Evolutionary conservation across 2,888 invertebrate genomes (phyloP).

Genomic region (Rosalia funebris): DNA sequence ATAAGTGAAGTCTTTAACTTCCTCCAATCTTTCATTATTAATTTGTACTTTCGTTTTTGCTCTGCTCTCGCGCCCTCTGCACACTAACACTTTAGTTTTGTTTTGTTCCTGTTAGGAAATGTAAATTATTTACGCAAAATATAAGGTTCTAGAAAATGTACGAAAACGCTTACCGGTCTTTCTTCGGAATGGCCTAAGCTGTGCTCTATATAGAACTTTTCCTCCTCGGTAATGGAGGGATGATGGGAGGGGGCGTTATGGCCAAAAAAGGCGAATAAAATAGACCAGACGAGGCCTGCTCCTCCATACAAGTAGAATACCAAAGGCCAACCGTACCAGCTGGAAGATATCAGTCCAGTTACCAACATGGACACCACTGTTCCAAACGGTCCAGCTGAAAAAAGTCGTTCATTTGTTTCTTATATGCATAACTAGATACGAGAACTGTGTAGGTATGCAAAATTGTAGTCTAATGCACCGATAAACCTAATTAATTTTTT

Average conservation of each 20-base stretch:
- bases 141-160: not conserved
- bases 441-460: too few species aligned
- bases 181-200: slow-evolving; percentile 65
- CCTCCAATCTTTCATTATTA: too few species aligned
- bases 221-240: slow-evolving; percentile 71
- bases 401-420: too few species aligned
- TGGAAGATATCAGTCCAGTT: slow-evolving; percentile 77
- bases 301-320: slow-evolving; percentile 81
- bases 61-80: too few species aligned
- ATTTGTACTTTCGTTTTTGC: too few species aligned
- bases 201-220: slow-evolving; percentile 73
- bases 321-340: slow-evolving; percentile 79
- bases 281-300: slow-evolving; percentile 70
- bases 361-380: slow-evolving; percentile 79
- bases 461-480: too few species aligned
- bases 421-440: too few species aligned
- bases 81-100: too few species aligned
- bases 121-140: too few species aligned
- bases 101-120: too few species aligned
- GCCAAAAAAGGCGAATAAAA: slow-evolving; percentile 72
- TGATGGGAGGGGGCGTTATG: slow-evolving; percentile 73
- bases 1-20: too few species aligned
- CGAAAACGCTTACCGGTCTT: slow-evolving; percentile 65
- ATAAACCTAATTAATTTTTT: too few species aligned
- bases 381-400: slow-evolving; percentile 69